Evolutionary conservation across 2,113 vertebrate genomes (phyloP).

Genomic region (Macrotis lagotis): DNA sequence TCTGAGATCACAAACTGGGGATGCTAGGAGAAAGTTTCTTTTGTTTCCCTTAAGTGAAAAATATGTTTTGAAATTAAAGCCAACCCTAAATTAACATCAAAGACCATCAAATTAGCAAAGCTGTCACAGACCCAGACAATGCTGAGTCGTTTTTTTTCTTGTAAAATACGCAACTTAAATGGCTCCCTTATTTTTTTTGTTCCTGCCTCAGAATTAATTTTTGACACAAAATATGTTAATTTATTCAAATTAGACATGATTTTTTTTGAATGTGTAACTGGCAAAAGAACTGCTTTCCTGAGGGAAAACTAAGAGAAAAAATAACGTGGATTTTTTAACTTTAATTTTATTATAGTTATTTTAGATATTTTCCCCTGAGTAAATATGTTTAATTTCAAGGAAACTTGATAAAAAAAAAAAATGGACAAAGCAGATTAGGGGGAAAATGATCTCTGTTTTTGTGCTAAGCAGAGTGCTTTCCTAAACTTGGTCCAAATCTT

Average conservation of each 20-base stretch:
- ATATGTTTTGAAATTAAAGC: constrained; percentile 87
- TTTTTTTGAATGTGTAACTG: constrained; percentile 77
- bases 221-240: constrained; percentile 84
- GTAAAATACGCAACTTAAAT: constrained; percentile 81
- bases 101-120: constrained; percentile 82
- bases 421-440: constrained; percentile 16
- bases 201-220: constrained; percentile 84
- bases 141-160: constrained; percentile 52
- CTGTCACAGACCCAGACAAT: constrained; percentile 76
- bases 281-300: constrained; percentile 76
- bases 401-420: constrained; percentile 22
- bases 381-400: constrained; percentile 48
- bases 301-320: constrained; percentile 71
- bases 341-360: not conserved
- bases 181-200: constrained; percentile 81
- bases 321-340: constrained; percentile 6
- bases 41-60: constrained; percentile 87
- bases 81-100: constrained; percentile 84
- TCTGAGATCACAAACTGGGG: constrained; percentile 86
- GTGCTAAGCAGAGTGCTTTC: constrained; percentile 9
- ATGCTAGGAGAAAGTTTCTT: constrained; percentile 84
- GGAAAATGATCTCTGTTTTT: constrained; percentile 30
- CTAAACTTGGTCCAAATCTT: not conserved
- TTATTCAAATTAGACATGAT: constrained; percentile 84
- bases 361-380: constrained; percentile 55